Conservation (phyloP, 2,797 vertebrate species). For the Hemibagrus guttatus region DNA sequence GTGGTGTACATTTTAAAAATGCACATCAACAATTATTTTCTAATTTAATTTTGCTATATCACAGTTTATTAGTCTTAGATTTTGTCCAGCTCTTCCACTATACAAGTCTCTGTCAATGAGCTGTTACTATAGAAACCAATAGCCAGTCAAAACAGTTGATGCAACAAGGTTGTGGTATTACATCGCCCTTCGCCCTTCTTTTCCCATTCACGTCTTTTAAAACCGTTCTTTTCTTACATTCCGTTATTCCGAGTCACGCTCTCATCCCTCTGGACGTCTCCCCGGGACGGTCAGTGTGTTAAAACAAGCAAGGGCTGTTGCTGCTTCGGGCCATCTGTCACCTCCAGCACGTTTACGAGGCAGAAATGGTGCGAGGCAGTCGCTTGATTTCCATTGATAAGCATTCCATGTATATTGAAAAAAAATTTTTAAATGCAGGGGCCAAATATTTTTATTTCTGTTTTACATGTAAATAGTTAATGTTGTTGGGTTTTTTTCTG, state of each 20-base stretch:
- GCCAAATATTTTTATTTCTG: conserved; percentile 11
- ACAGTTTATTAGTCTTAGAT: background rate
- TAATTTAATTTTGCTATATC: background rate
- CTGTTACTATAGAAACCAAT: background rate
- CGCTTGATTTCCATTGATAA: conserved; percentile 26
- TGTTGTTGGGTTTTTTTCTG: background rate
- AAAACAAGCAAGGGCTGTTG: conserved; percentile 34
- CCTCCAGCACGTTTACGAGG: conserved; percentile 26
- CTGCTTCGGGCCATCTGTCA: conserved; percentile 32
- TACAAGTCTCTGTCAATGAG: background rate
- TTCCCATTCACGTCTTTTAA: background rate
- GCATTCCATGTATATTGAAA: conserved; percentile 8
- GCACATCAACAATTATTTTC: background rate
- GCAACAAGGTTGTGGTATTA: background rate
- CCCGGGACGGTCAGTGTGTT: conserved; percentile 13
- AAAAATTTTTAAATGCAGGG: background rate
- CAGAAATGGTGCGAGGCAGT: conserved; percentile 24
- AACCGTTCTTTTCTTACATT: conserved; percentile 30
- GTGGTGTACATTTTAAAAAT: too few species aligned
- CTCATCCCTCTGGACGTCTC: conserved; percentile 1
- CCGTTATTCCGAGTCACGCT: conserved; percentile 20
- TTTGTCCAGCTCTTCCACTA: background rate
- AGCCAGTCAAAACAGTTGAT: background rate
- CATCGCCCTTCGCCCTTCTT: conserved; percentile 39
- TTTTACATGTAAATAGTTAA: conserved; percentile 33